Base-by-base conservation (phyloP, 2,797 vertebrate species). In the Pseudocheirus occidentalis region DNA sequence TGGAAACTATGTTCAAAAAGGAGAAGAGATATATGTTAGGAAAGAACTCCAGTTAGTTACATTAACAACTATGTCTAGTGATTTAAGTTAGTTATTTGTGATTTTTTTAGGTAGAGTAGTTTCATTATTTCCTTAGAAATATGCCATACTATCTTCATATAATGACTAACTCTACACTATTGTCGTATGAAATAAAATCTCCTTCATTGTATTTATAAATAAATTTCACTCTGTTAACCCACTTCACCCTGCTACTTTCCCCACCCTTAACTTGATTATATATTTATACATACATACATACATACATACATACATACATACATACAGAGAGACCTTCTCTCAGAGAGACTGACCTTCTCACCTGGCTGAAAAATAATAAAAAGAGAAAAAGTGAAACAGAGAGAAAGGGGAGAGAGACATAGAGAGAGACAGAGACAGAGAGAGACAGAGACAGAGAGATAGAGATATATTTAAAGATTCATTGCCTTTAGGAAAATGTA, bases 381-480 rank as follows among this genome's bases (percentile, higher is more conserved):
- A n/a, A n/a, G n/a, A n/a, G n/a, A n/a, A n/a, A n/a, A n/a, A n/a
- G n/a, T n/a, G n/a, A n/a, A n/a, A n/a, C n/a, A n/a, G n/a, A n/a
- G n/a, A n/a, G n/a, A n/a, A n/a, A n/a, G n/a, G n/a, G n/a, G 2
- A 52, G 2, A 5, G 2, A 52, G 2, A 52, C 5, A 5, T 52
- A 52, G 2, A 5, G 2, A 52, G 2, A 5, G 2, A 52, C 5
- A n/a, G n/a, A n/a, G n/a, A 52, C 5, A 5, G 2, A 52, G 2
- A 5, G 2, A 52, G 2, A 5, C 5, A 52, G 2, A 5, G 2
- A 52, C 5, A 5, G 2, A 52, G 2, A 5, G 2, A 52, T 52
- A 5, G 2, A 52, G 2, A 5, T 52, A 73, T 73, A 5, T n/a
- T n/a, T 5, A 73, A 18, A n/a, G 62, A n/a, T 13, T 62, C 58